These are phyloP conservation scores for Pangasius sanitwongsei DNA, from an alignment of 2,797 vertebrate genomes.

Conservation along the genomic window DNA sequence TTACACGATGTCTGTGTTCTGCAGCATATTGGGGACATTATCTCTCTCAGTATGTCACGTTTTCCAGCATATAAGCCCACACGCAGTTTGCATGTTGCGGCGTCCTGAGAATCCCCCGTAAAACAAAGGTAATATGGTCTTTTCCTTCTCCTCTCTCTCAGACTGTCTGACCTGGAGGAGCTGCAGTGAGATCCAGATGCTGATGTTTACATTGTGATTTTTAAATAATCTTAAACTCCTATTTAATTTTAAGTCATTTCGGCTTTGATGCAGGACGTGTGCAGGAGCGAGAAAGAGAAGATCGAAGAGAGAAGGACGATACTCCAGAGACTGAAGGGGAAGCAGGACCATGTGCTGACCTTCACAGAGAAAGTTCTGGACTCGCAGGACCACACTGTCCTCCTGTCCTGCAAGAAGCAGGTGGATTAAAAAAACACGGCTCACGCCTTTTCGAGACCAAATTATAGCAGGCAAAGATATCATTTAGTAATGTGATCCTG, in stretches of 20 bases:
- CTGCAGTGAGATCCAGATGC: neutral
- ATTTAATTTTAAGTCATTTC: neutral
- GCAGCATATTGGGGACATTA: no score
- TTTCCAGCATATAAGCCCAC: no score
- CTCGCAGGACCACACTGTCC: neutral
- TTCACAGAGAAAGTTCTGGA: conserved; percentile 38
- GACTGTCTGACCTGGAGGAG: conserved; percentile 35
- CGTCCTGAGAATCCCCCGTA: no score
- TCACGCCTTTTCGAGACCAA: neutral
- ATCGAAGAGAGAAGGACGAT: conserved; percentile 9
- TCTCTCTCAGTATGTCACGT: neutral
- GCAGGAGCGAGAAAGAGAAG: conserved; percentile 16
- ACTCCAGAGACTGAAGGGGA: conserved; percentile 34
- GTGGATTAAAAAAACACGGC: neutral
- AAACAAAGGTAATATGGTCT: neutral
- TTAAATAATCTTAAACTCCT: no score
- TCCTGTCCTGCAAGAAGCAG: conserved; percentile 43
- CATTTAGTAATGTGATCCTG: neutral
- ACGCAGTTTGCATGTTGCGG: no score
- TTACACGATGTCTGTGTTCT: no score
- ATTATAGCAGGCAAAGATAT: neutral
- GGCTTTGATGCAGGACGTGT: conserved; percentile 27
- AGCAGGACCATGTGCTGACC: conserved; percentile 41
- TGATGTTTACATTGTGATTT: neutral
- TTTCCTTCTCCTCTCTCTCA: neutral